These are phyloP conservation scores for Cheilosia soror DNA, from an alignment of 2,888 invertebrate species.

Conservation along the genomic window DNA sequence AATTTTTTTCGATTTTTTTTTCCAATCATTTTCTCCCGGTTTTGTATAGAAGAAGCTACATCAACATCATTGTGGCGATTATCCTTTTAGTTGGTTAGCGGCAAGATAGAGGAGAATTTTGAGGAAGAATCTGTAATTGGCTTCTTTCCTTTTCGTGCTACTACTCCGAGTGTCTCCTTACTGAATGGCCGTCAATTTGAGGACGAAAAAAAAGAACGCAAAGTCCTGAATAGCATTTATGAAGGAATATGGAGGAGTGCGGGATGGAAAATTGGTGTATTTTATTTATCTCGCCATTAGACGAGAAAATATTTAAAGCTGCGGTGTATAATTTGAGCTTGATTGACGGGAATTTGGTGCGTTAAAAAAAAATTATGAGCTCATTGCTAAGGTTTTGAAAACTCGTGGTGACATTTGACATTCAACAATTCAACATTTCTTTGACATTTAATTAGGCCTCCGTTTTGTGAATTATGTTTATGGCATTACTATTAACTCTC, in stretches of 20 bases:
- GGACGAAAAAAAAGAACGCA: slow-evolving; percentile 14
- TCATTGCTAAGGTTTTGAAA: background rate
- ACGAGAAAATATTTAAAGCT: background rate
- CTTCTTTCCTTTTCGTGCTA: slow-evolving; percentile 77
- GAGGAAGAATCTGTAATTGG: slow-evolving; percentile 72
- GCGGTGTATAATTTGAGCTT: slow-evolving; percentile 43
- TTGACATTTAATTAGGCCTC: no score
- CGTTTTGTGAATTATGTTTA: no score
- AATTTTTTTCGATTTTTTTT: slow-evolving; percentile 77
- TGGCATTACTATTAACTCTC: no score
- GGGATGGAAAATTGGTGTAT: slow-evolving; percentile 13
- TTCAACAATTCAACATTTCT: no score
- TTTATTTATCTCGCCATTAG: slow-evolving; percentile 13
- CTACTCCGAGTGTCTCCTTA: slow-evolving; percentile 72
- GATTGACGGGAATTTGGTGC: slow-evolving; percentile 36
- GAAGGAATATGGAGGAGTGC: background rate
- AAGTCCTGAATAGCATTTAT: background rate
- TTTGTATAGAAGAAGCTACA: slow-evolving; percentile 24
- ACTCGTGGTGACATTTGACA: background rate
- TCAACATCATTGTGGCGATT: slow-evolving; percentile 58
- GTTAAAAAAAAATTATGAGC: background rate
- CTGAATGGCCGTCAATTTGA: slow-evolving; percentile 77
- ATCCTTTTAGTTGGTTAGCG: slow-evolving; percentile 44
- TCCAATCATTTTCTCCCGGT: slow-evolving; percentile 60
- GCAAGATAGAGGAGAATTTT: slow-evolving; percentile 41